Evolutionary conservation across 2,888 invertebrate species (phyloP).

Genomic region (Spodoptera picta): DNA sequence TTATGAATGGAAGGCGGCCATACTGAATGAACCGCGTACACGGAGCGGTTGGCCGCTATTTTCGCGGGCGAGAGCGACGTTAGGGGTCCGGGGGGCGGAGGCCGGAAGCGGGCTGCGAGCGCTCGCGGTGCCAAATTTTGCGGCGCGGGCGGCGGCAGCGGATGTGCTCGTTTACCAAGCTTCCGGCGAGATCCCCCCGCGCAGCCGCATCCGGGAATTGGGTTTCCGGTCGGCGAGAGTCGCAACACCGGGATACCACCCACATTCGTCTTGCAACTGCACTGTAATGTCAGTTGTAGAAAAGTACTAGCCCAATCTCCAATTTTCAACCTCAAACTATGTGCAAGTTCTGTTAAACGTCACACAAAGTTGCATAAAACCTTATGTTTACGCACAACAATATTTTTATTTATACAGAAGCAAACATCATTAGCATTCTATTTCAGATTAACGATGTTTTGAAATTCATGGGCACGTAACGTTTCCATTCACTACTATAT

Average conservation of each 20-base stretch:
- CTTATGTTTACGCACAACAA: slow-evolving; percentile 29
- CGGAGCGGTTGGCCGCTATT: slow-evolving; percentile 89
- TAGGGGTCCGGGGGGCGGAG: slow-evolving; percentile 83
- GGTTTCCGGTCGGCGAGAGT: slow-evolving; percentile 87
- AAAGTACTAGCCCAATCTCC: slow-evolving; percentile 30
- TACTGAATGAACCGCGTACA: slow-evolving; percentile 91
- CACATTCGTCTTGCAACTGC: slow-evolving; percentile 82
- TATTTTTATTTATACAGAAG: slow-evolving; percentile 52
- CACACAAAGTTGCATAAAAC: slow-evolving; percentile 14
- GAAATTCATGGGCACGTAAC: slow-evolving; percentile 63
- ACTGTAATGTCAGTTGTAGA: slow-evolving; percentile 45
- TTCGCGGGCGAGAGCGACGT: slow-evolving; percentile 84
- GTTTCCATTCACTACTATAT: slow-evolving; percentile 68
- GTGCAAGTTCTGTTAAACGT: slow-evolving; percentile 17
- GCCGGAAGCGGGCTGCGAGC: slow-evolving; percentile 87
- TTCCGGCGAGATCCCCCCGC: slow-evolving; percentile 88
- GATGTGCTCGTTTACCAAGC: slow-evolving; percentile 88
- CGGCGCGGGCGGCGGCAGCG: slow-evolving; percentile 88
- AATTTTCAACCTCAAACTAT: slow-evolving; percentile 18
- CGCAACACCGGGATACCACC: slow-evolving; percentile 81
- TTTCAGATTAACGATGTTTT: slow-evolving; percentile 61
- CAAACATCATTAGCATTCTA: slow-evolving; percentile 61
- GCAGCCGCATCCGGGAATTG: slow-evolving; percentile 88
- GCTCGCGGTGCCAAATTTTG: slow-evolving; percentile 88
- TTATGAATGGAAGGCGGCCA: slow-evolving; percentile 93